Evolutionary conservation across 2,888 invertebrate species (phyloP), one percentile per base, ranked within the genome.

Genomic region (Trissoscelio sp.): DNA sequence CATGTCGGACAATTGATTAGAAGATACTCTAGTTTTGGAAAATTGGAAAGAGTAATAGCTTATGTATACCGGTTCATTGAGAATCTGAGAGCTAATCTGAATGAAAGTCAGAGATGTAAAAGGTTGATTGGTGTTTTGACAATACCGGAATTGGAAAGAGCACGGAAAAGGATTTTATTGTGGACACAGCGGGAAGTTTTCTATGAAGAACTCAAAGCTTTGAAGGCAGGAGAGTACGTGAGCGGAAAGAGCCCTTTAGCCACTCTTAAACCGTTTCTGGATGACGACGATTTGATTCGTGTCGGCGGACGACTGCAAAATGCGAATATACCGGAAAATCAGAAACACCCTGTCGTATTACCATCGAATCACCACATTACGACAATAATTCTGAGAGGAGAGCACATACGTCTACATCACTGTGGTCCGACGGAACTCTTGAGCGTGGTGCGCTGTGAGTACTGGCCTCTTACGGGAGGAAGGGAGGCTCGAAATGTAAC

Each of bases 401-500:
- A 42, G 42, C 67, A 66, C 11, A 5, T 5, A 11, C 22, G 20
- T 5, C 11, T 20, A 1, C 31, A 44, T 18, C 31, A 55, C 22
- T 67, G 44, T 16, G 55, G 55, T 31, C 16, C 28, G 2, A 44
- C 24, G 5, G 16, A 67, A 42, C 16, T 67, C 39, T 31, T 66
- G 12, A 39, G 16, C 5, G 11, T 39, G 18, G 18, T 42, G 14
- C 28, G 67, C 16, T 53, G 34, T 22, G 14, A 34, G 5, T 67
- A 67, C 16, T 53, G 67, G 53, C 42, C 67, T 7, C 22, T 53
- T 24, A 53, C 53, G 9, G 39, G 67, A 51, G n/a, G 79, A 55
- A 22, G 24, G 34, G 53, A 66, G 53, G 75, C 58, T 1, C 48
- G 44, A 9, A 79, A 75, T 12, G 42, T 75, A 0, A 31, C 62